Evolutionary conservation across 2,888 invertebrate genomes (phyloP).

Genomic region (Limnephilus lunatus): DNA sequence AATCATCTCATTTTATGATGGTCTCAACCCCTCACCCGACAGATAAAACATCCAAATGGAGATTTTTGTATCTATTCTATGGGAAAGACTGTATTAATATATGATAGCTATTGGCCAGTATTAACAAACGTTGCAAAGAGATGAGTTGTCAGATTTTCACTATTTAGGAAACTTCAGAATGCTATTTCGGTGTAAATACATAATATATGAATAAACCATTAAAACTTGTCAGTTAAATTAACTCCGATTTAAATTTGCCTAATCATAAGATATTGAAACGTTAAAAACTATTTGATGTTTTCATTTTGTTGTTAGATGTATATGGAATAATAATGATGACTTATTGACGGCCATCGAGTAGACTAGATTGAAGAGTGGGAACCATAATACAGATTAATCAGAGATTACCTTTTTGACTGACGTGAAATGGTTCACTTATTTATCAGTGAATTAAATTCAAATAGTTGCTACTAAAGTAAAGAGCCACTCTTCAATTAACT

Average conservation of each 20-base stretch:
- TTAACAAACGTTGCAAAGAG: conserved; percentile 2
- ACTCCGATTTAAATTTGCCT: conserved; percentile 21
- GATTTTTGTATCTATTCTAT: conserved; percentile 43
- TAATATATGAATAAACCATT: conserved; percentile 29
- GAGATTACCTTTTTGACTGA: background rate
- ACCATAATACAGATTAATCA: background rate
- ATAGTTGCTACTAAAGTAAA: background rate
- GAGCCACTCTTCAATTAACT: background rate
- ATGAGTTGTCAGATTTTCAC: conserved; percentile 26
- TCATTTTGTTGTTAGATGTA: conserved; percentile 54
- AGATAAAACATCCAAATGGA: background rate
- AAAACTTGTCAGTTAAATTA: conserved; percentile 18
- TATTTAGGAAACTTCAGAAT: conserved; percentile 47
- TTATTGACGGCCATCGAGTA: background rate
- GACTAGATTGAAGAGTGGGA: background rate
- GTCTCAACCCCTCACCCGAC: background rate
- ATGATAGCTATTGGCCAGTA: conserved; percentile 26
- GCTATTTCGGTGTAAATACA: conserved; percentile 32
- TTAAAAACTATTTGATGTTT: conserved; percentile 51
- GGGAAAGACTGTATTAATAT: conserved; percentile 29
- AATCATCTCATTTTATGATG: background rate
- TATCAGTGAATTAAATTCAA: conserved; percentile 17
- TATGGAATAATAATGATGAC: conserved; percentile 48
- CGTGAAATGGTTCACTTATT: background rate
- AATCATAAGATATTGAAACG: conserved; percentile 29